phyloP scores from a whole-genome alignment of 2,797 vertebrate genomes.

The Ibycter americanus region DNA sequence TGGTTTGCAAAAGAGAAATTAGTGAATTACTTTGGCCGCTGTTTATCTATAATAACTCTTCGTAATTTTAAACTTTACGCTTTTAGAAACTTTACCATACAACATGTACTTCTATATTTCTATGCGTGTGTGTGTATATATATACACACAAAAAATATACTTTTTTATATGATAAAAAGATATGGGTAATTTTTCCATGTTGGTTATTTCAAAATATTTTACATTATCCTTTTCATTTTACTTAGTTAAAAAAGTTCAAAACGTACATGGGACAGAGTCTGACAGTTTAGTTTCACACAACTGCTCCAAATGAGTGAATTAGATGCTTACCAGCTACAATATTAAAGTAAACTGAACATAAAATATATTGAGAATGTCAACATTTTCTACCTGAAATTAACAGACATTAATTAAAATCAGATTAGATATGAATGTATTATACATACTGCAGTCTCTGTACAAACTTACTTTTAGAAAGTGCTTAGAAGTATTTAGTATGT shows the following conservation, averaged over 20 bases:
- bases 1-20: neutral
- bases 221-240: neutral
- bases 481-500: neutral
- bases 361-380: neutral
- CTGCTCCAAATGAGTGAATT: neutral
- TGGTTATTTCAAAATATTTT: neutral
- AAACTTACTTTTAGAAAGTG: neutral
- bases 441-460: neutral
- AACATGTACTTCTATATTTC: neutral
- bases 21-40: neutral
- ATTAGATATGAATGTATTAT: neutral
- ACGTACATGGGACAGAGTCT: neutral
- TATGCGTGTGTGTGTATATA: too few species aligned
- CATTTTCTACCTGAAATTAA: neutral
- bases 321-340: neutral
- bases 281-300: neutral
- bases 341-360: neutral
- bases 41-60: neutral
- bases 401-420: neutral
- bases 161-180: neutral
- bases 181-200: neutral
- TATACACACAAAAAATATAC: too few species aligned
- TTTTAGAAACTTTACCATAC: neutral
- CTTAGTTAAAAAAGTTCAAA: neutral
- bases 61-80: neutral